A percentile compares a stretch with the other conserved stretches of the same genome.
phyloP scores from a whole-genome alignment of 2,113 vertebrate species.

The Tupaia chinensis region DNA sequence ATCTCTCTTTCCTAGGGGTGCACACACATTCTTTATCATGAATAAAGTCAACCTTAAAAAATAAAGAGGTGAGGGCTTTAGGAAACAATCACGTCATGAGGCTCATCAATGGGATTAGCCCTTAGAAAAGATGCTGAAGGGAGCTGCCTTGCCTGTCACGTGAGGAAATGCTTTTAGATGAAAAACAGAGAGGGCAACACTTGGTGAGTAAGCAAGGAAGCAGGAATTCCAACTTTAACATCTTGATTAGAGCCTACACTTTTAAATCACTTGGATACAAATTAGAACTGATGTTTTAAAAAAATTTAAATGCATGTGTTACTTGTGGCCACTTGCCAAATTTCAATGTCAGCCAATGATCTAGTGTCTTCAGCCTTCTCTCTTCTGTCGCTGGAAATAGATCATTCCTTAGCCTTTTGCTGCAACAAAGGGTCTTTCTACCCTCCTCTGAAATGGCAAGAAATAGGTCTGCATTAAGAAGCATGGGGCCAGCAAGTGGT shows the following conservation, averaged over 20 bases:
- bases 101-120: background rate
- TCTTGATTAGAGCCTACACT: background rate
- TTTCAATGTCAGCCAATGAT: constrained; percentile 3
- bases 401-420: background rate
- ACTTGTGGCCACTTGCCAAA: background rate
- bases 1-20: no score
- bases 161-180: background rate
- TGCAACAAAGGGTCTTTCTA: background rate
- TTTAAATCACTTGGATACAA: background rate
- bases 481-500: background rate
- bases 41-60: no score
- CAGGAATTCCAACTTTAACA: background rate
- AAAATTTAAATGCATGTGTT: background rate
- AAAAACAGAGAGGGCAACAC: background rate
- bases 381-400: constrained; percentile 11
- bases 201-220: background rate
- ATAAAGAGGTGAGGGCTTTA: background rate
- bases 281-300: background rate
- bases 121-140: background rate
- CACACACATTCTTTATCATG: no score
- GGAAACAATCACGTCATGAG: background rate
- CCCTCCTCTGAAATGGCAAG: background rate
- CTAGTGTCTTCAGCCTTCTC: background rate
- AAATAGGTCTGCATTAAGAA: background rate
- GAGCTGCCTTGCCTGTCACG: background rate